Base-by-base conservation (phyloP, 1,140 invertebrate species). In the Philaenus spumarius region DNA sequence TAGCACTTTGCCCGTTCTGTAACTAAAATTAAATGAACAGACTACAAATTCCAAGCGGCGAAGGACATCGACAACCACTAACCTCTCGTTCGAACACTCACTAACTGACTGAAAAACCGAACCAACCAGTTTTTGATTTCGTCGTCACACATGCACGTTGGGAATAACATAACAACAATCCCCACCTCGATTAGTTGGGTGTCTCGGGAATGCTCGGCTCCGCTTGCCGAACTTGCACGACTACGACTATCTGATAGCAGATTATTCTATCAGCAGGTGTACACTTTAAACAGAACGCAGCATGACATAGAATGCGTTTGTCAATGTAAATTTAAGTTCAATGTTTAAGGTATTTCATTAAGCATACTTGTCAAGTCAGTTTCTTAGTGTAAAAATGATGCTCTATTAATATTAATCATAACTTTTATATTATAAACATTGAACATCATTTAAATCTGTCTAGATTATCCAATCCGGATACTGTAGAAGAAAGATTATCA, bases 61-160 rank as follows among this genome's bases (percentile, higher is more conserved):
- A 50, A 50, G 22, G 26, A 50, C 47, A 15, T 24, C 15, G 15
- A 47, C 14, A 30, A 30, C 48, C 14, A 19, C 26, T 53, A 53
- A 53, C 50, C 50, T 53, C 50, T 17, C 35, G 30, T 20, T 20
- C 50, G 22, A 15, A 53, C 50, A 53, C 50, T 53, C 50, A n/a
- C 35, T 35, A 26, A 53, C 50, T 53, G 50, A 22, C 37, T 37
- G 50, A 53, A 53, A 53, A 53, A 53, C 50, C 50, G 26, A n/a
- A 53, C 50, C 50, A 53, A 53, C 50, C 50, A 53, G 50, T 53
- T 53, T 53, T 53, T 53, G 30, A 35, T 53, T 14, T 7, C 22
- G 48, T 22, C 15, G 24, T 26, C 50, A 15, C 45, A 47, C 45
- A 47, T 47, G 45, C 45, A 47, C 5, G 50, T 35, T 53, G 50